These are phyloP conservation scores for Drosophila biarmipes DNA, from an alignment of 1,140 invertebrate genomes.

Conservation along the genomic window DNA sequence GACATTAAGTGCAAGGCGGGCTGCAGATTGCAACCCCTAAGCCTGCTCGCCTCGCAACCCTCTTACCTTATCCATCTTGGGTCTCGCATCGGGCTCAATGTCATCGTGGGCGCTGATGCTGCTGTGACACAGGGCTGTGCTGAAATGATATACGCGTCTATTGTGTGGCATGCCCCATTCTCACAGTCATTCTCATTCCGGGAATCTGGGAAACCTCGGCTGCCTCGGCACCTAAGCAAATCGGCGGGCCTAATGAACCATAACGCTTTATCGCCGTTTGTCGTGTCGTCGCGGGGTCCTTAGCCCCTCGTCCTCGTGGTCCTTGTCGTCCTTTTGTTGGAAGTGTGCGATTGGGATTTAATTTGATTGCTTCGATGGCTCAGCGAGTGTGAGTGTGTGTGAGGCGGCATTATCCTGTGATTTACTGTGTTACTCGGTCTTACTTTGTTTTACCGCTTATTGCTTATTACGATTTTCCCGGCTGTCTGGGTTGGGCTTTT, in stretches of 20 bases:
- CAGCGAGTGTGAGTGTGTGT: constrained; percentile 30
- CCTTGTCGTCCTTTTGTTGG: constrained; percentile 24
- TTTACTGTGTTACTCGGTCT: constrained; percentile 83
- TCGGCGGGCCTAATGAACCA: constrained; percentile 79
- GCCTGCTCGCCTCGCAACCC: constrained; percentile 5
- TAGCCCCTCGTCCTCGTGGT: constrained; percentile 9
- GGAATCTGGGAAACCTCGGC: not conserved
- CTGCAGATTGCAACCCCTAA: constrained; percentile 62
- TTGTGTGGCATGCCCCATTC: constrained; percentile 55
- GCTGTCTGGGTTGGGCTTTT: constrained; percentile 44
- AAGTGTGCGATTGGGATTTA: constrained; percentile 83
- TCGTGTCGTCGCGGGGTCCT: constrained; percentile 39
- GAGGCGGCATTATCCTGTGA: constrained; percentile 74
- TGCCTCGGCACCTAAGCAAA: constrained; percentile 22
- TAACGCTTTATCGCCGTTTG: constrained; percentile 80
- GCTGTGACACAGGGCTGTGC: constrained; percentile 43
- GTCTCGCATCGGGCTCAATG: constrained; percentile 8
- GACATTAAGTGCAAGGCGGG: constrained; percentile 63
- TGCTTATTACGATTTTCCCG: constrained; percentile 62
- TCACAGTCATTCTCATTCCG: constrained; percentile 33
- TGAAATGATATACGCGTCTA: constrained; percentile 61
- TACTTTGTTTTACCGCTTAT: constrained; percentile 82
- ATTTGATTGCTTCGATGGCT: constrained; percentile 80
- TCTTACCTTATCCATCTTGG: constrained; percentile 25
- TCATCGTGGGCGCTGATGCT: constrained; percentile 24